Percentiles rank a stretch among this genome's conserved stretches.
Conservation (phyloP, 2,888 invertebrate species). For the Parelbella ahira region DNA sequence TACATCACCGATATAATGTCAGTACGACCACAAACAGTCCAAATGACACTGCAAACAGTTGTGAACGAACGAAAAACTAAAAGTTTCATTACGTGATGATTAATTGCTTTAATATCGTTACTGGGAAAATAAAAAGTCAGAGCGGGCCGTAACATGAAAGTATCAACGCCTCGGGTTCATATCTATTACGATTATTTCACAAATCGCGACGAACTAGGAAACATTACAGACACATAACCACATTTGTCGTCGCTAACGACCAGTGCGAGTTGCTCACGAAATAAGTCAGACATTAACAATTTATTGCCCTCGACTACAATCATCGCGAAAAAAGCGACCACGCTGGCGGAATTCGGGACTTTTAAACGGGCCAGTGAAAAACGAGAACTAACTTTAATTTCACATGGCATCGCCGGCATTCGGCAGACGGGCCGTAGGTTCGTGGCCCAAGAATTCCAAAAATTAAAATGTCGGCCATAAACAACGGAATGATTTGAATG, state of each 20-base stretch:
- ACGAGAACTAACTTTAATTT: constrained; percentile 68
- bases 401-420: constrained; percentile 70
- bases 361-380: constrained; percentile 63
- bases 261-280: constrained; percentile 47
- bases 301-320: constrained; percentile 75
- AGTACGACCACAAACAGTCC: constrained; percentile 27
- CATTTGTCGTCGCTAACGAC: constrained; percentile 59
- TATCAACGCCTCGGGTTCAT: constrained; percentile 39
- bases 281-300: constrained; percentile 67
- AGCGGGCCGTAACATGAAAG: constrained; percentile 49
- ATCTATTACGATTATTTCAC: constrained; percentile 52
- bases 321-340: constrained; percentile 65
- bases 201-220: constrained; percentile 48
- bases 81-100: constrained; percentile 59
- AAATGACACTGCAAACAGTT: constrained; percentile 28
- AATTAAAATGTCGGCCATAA: constrained; percentile 79
- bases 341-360: constrained; percentile 61
- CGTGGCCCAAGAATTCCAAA: constrained; percentile 64
- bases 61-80: constrained; percentile 33
- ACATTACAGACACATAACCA: constrained; percentile 55
- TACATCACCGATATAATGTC: constrained; percentile 47
- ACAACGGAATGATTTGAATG: constrained; percentile 78
- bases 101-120: constrained; percentile 57
- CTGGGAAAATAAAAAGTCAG: constrained; percentile 59
- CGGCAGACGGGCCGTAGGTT: constrained; percentile 42